Evolutionary conservation across 2,797 vertebrate species (phyloP), one percentile per base, ranked within the genome.

Genomic region (Mus caroli): DNA sequence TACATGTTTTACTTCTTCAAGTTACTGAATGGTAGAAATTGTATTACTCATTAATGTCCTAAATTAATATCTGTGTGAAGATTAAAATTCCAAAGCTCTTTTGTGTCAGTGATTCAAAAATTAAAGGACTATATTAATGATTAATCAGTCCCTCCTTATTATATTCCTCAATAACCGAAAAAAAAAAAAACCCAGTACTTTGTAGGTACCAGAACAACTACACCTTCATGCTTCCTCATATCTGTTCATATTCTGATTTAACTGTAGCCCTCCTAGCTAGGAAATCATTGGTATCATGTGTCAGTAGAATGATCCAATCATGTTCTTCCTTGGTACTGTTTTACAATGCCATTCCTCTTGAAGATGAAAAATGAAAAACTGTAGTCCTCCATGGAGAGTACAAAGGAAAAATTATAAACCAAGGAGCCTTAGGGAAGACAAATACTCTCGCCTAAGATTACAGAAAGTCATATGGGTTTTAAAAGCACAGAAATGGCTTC

Each of bases 41-140:
- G 13, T 69, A 82, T 79, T 87, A 84, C 2, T 91, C 58, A 77
- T 80, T 31, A 90, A 31, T 77, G 71, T 78, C 75, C 80, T 94
- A 40, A 87, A 80, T 34, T 88, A 90, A 77, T 67, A 94, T 67
- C 54, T 95, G 43, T 28, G 84, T n/a, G 83, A 34, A 95, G 50
- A 58, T 52, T 90, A 87, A 97, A 96, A 94, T 78, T 75, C 64
- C 96, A 79, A 91, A 87, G 31, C 69, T 84, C 50, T 90, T 95
- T 91, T 92, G 56, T 89, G 24, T 34, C 85, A 62, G 50, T 91
- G 90, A 94, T 13, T 34, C 20, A 90, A 94, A 88, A 24, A 94
- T 17, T 83, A 58, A 87, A 93, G 54, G 46, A 85, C 28, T 80
- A 73, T 28, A 73, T 62, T 78, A 26, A 54, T 43, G 64, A 96